Base-by-base conservation (phyloP, 2,888 invertebrate species). In the Polydrusus cervinus region DNA sequence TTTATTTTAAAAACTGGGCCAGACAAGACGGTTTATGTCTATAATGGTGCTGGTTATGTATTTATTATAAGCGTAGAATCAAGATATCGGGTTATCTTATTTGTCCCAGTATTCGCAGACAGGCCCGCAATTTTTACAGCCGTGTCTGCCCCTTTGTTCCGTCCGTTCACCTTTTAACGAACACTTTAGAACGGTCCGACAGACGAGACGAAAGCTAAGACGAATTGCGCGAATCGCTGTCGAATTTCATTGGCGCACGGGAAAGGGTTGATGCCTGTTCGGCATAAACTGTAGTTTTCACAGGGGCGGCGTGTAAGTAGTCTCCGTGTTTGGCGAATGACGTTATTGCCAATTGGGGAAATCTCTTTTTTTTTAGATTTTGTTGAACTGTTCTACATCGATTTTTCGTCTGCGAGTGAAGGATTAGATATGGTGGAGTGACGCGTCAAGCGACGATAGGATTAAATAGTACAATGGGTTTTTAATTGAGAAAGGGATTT, bases 91-190 rank as follows among this genome's bases (percentile, higher is more conserved):
- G 61, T 57, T 71, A 66, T 57, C 62, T 66, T 51, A 66, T 66
- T 38, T 66, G 51, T 51, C 49, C 30, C 34, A 51, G 40, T 68
- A 43, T 61, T 73, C 67, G 73, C 73, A 68, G 73, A 73, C 73
- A 53, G 57, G 65, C 47, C 61, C 53, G 74, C 74, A 74, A 69
- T 74, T 74, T 73, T 74, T 60, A 38, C 38, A 60, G 49, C 72
- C 61, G 51, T 62, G 60, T 60, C 57, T 60, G 57, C 51, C 70
- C 62, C 74, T 79, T 74, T 77, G 74, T 77, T 73, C 74, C 67
- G 80, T 80, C 38, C 80, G 77, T 80, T 80, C 79, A 80, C 80
- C 80, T 79, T n/a, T 76, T 79, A 79, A 80, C 80, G 80, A 78
- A 79, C 57, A 67, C 71, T 72, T 77, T 68, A 68, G 68, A 43